Conservation (phyloP, 2,888 invertebrate species). For the Eristalinus aeneus region DNA sequence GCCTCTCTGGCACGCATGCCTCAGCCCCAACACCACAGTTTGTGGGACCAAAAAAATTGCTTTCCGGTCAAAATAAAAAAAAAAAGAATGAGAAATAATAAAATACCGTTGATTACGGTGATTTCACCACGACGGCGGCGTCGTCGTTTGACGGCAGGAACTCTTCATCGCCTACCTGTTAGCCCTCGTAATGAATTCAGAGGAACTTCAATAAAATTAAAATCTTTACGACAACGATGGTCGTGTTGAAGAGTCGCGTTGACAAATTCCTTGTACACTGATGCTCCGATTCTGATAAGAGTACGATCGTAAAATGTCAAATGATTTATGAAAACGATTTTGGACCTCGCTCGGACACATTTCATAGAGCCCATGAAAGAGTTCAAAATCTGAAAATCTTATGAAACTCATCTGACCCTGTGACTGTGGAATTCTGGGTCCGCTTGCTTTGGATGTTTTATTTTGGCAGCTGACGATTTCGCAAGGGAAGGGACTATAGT, state of each 20-base stretch:
- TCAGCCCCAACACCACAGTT: not conserved
- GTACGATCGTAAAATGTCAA: not conserved
- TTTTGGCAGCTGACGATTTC: not conserved
- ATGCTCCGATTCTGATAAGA: constrained; percentile 13
- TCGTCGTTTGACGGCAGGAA: not conserved
- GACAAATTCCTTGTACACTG: constrained; percentile 34
- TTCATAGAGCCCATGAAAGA: not conserved
- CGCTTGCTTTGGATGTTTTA: not conserved
- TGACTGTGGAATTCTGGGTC: not conserved
- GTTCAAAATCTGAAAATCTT: not conserved
- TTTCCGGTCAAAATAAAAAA: constrained; percentile 8
- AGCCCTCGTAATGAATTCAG: constrained; percentile 31
- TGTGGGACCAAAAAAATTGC: constrained; percentile 1
- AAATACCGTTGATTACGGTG: constrained; percentile 12
- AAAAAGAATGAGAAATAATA: not conserved
- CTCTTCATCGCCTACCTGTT: not conserved
- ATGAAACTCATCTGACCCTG: not conserved
- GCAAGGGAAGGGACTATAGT: not conserved
- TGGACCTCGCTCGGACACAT: not conserved
- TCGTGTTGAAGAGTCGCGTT: constrained; percentile 14
- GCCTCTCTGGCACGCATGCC: not conserved
- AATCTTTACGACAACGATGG: constrained; percentile 34
- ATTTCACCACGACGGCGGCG: not conserved
- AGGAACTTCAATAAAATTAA: constrained; percentile 37
- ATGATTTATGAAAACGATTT: constrained; percentile 27